Evolutionary conservation across 2,888 invertebrate genomes (phyloP), one percentile per base, ranked within the genome.

Genomic region (Pilophorus perplexus): DNA sequence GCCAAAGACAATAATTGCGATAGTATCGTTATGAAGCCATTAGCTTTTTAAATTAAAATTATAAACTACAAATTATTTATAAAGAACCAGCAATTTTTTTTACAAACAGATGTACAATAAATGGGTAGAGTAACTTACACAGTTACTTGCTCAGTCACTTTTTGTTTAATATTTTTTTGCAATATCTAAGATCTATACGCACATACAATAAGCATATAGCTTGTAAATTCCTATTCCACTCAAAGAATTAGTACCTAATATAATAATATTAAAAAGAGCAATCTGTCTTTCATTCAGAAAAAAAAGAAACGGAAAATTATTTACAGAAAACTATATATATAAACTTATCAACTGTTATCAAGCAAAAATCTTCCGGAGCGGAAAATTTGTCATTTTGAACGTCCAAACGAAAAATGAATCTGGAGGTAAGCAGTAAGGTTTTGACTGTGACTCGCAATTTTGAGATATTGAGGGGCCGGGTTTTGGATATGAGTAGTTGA

Each of bases 181-280:
- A 68, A 64, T 55, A 62, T 67, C 66, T 57, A 64, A n/a, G n/a
- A 59, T 67, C 64, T 67, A 69, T 55, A 52, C 69, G 69, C 71
- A 71, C 71, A 69, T 71, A 71, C 71, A 69, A 66, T 71, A 67
- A 68, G 66, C 66, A 69, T 67, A 71, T 67, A 70, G 66, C 66
- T 68, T 66, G n/a, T 65, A 66, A 68, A 66, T 67, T 67, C 62
- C 68, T 70, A 71, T 59, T 70, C 68, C 70, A 68, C 67, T 71
- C 67, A 68, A 67, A 69, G 69, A 66, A 71, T 70, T 70, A 70
- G 70, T 71, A 68, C 67, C 70, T 70, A 69, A 57, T 70, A 69
- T 55, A 37, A 60, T 66, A 55, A 66, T 66, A 64, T 64, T 62
- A 66, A 64, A 64, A 66, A 66, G 62, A 66, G 57, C 55, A 67